Evolutionary conservation across 1,140 invertebrate genomes (phyloP).

Genomic region (Euwallacea fornicatus): DNA sequence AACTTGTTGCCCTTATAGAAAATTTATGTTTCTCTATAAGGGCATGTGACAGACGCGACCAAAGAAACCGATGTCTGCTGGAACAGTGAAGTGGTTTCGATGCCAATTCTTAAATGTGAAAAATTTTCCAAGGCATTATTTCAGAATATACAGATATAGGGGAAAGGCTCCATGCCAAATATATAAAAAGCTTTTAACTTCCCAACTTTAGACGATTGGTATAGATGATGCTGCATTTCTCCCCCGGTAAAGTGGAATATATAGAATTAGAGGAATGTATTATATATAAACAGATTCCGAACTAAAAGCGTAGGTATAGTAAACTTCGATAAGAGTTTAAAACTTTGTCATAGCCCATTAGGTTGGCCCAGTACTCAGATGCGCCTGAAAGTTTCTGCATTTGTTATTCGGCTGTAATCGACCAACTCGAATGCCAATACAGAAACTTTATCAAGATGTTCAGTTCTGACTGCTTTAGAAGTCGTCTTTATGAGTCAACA

Average conservation of each 20-base stretch:
- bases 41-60: no score
- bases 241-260: no score
- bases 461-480: not conserved
- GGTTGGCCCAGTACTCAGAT: constrained; percentile 24
- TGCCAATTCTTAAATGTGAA: constrained; percentile 37
- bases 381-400: constrained; percentile 32
- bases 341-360: constrained; percentile 30
- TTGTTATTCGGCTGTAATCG: constrained; percentile 32
- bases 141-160: no score
- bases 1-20: no score
- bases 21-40: no score
- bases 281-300: not conserved
- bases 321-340: constrained; percentile 26
- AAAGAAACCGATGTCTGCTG: constrained; percentile 25
- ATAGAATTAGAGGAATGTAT: not conserved
- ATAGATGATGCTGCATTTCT: no score
- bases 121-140: constrained; percentile 32
- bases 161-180: constrained; percentile 17
- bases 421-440: constrained; percentile 26
- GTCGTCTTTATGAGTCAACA: not conserved
- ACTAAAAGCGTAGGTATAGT: constrained; percentile 12
- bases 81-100: constrained; percentile 12
- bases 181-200: no score
- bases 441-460: constrained; percentile 29
- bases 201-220: no score